A percentile compares a stretch with the other conserved stretches of the same genome.
These are phyloP conservation scores for Bufo bufo DNA, from an alignment of 2,113 vertebrate genomes.

Conservation along the genomic window DNA sequence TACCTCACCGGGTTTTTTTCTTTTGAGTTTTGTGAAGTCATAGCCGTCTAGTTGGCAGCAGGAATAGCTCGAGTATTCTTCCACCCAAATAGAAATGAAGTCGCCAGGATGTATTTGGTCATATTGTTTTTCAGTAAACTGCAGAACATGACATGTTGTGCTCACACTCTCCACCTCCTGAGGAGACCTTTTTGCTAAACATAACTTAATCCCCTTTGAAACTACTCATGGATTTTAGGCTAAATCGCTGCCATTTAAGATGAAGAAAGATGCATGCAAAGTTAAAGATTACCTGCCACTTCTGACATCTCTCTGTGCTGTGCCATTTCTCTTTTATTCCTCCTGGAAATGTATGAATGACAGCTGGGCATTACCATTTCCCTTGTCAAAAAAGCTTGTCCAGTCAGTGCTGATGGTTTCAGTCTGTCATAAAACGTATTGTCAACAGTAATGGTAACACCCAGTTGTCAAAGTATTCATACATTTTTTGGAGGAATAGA, in stretches of 20 bases:
- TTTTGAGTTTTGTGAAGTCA: conserved; percentile 76
- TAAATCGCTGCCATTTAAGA: background rate
- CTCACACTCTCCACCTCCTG: background rate
- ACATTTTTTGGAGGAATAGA: no score
- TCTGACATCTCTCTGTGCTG: no score
- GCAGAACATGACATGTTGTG: conserved; percentile 34
- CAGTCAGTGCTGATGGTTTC: no score
- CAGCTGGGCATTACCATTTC: no score
- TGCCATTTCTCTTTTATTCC: no score
- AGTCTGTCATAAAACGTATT: no score
- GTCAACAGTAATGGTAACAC: no score
- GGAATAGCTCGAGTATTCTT: conserved; percentile 63
- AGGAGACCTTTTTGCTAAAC: background rate
- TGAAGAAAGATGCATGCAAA: no score
- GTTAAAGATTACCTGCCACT: no score
- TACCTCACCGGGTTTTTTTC: conserved; percentile 63
- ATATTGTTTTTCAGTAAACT: conserved; percentile 57
- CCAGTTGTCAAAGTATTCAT: no score
- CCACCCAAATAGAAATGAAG: conserved; percentile 60
- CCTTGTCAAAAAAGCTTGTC: no score
- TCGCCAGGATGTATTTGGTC: conserved; percentile 69
- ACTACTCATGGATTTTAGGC: background rate
- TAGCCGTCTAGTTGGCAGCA: conserved; percentile 75
- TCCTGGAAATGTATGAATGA: no score
- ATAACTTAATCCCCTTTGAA: background rate